Evolutionary conservation across 1,140 invertebrate species (phyloP), one percentile per base, ranked within the genome.

Genomic region (Drosophila baimaii): DNA sequence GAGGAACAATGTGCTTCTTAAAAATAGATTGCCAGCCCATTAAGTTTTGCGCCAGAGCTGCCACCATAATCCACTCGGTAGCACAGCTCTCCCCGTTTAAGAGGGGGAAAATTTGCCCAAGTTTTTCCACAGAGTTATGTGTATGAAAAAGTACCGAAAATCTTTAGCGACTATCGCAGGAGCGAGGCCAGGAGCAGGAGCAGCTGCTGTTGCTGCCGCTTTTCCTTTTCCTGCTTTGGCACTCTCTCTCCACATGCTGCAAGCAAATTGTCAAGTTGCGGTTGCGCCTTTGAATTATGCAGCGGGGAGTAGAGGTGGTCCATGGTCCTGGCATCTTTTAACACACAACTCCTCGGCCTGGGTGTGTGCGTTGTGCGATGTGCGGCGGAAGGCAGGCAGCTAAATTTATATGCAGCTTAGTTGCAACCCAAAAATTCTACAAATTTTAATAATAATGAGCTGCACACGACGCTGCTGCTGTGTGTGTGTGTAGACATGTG

Each of bases 381-480:
- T 54, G 43, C 29, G 59, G 31, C 47, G 55, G 23, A 19, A 37
- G 59, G 71, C 62, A 75, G 64, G 77, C 66, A 72, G 83, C 82
- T 88, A 78, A 86, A 89, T 88, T 86, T 86, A 86, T 86, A 86
- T 89, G 84, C 83, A 89, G 83, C 83, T 86, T 86, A 86, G 83
- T 86, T 86, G 84, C 83, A 86, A 80, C 83, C 83, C 83, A 89
- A 86, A 86, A 86, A 86, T 86, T 86, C 77, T 66, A 86, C 84
- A 89, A 86, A 86, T 86, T 86, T 86, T 86, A 86, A 86, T 86
- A 86, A 86, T 86, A 86, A 86, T 86, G 83, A 86, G 83, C 84
- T 83, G 79, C 61, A 52, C 73, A 77, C 73, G 59, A 57, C 52
- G 58, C 49, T 17, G 13, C 29, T n/a, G 25, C 46, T 39, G 43